Evolutionary conservation across 37 sponge, comb jelly and placozoan genomes (phyloP).

Genomic region (Geodia barretti): DNA sequence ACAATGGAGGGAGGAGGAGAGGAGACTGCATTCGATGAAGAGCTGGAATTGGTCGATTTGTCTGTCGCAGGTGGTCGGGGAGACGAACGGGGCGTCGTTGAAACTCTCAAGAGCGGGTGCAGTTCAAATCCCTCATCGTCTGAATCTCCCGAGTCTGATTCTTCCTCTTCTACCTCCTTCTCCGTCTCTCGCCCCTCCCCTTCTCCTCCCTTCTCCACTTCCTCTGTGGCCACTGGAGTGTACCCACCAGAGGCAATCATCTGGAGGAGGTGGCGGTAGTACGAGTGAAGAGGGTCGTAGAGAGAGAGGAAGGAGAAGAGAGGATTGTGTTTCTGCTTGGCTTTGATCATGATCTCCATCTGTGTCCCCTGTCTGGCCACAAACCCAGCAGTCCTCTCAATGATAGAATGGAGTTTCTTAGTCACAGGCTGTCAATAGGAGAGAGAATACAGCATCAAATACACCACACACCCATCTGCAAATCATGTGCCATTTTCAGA

Average conservation of each 20-base stretch:
- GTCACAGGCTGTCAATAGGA: conserved; percentile 72
- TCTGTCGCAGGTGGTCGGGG: not conserved
- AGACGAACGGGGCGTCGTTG: not conserved
- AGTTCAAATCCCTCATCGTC: conserved; percentile 71
- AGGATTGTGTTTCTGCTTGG: conserved; percentile 90
- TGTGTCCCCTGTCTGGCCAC: conserved; percentile 81
- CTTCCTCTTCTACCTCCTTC: not conserved
- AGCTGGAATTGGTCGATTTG: not conserved
- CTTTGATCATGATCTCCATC: conserved; percentile 94
- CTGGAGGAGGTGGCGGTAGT: conserved; percentile 83
- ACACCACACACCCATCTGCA: too few relatives aligned
- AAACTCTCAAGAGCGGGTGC: conserved; percentile 67
- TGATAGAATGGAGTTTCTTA: conserved; percentile 85
- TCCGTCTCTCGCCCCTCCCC: not conserved
- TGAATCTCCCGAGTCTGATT: conserved; percentile 52
- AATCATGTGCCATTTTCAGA: too few relatives aligned
- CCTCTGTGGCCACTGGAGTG: conserved; percentile 9
- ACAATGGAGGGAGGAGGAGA: not conserved
- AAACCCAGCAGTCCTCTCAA: conserved; percentile 87
- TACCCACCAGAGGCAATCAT: conserved; percentile 42
- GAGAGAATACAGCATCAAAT: not conserved
- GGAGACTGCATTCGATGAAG: not conserved
- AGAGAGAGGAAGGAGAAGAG: conserved; percentile 87
- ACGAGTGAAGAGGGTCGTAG: conserved; percentile 74
- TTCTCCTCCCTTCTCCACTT: not conserved